Conservation (phyloP, 2,797 vertebrate species). For the Semaprochilodus insignis region DNA sequence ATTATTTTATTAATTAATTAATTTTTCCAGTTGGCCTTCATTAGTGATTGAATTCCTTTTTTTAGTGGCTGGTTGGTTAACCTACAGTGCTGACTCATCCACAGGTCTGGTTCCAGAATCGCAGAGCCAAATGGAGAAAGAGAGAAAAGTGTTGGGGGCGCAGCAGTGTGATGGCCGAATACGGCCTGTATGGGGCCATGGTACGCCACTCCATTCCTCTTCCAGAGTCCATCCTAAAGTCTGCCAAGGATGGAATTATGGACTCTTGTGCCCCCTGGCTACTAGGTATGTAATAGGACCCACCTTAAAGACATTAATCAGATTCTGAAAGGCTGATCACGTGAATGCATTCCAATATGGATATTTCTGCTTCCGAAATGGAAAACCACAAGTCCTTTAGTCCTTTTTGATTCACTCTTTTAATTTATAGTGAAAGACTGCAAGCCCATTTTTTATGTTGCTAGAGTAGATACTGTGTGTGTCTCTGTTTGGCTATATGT, state of each 20-base stretch:
- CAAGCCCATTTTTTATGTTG: too few species aligned
- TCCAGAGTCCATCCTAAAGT: constrained; percentile 98
- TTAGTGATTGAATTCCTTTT: not conserved
- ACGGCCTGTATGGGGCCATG: constrained; percentile 97
- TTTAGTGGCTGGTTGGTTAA: not conserved
- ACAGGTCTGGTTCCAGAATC: constrained; percentile 99
- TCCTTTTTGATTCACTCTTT: too few species aligned
- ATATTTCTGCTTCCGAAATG: not conserved
- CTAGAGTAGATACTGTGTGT: too few species aligned
- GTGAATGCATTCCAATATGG: not conserved
- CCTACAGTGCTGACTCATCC: not conserved
- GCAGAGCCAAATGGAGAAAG: constrained; percentile 98
- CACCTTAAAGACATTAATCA: not conserved
- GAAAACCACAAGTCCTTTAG: not conserved
- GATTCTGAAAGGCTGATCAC: not conserved
- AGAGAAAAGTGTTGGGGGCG: constrained; percentile 98
- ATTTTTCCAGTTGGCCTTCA: too few species aligned
- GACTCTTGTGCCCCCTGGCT: constrained; percentile 99
- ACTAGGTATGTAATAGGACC: constrained; percentile 84
- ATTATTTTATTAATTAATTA: not conserved
- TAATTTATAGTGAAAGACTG: too few species aligned
- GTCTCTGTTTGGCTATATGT: too few species aligned
- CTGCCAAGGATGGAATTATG: constrained; percentile 98
- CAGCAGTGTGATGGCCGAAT: constrained; percentile 98
- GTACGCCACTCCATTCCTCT: constrained; percentile 98